These are phyloP conservation scores for Climacteris rufus DNA, from an alignment of 2,113 vertebrate species.

Conservation along the genomic window DNA sequence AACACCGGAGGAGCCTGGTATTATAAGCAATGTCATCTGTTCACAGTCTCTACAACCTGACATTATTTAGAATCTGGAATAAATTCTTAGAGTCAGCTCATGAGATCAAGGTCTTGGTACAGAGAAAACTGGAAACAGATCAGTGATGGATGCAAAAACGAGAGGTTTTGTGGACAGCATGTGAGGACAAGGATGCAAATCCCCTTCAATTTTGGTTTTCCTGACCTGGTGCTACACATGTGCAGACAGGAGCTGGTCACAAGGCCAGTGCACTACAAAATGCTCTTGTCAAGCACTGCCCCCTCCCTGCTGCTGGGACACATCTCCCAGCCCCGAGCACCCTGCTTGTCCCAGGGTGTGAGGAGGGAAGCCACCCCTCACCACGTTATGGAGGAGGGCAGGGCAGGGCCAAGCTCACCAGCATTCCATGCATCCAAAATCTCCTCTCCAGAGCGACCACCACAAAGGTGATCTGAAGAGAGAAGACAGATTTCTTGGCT, in stretches of 20 bases:
- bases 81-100: background rate
- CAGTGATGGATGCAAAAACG: background rate
- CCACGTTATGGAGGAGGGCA: rapidly evolving
- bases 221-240: background rate
- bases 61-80: background rate
- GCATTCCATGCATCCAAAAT: background rate
- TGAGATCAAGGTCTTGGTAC: background rate
- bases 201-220: background rate
- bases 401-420: background rate
- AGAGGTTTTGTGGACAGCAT: background rate
- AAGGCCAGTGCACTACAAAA: background rate
- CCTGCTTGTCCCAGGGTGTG: background rate
- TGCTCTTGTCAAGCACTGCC: background rate
- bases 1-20: background rate
- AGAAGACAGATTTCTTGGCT: background rate
- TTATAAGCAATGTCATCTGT: background rate
- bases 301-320: background rate
- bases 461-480: background rate
- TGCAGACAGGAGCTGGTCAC: background rate
- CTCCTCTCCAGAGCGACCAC: rapidly evolving
- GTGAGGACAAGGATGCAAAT: background rate
- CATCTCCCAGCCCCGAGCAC: rapidly evolving
- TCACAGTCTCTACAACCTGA: background rate
- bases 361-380: background rate
- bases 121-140: background rate